A percentile compares a stretch with the other conserved stretches of the same genome.
These are phyloP conservation scores for Euleptes europaea DNA, from an alignment of 2,113 vertebrate genomes.

Conservation along the genomic window DNA sequence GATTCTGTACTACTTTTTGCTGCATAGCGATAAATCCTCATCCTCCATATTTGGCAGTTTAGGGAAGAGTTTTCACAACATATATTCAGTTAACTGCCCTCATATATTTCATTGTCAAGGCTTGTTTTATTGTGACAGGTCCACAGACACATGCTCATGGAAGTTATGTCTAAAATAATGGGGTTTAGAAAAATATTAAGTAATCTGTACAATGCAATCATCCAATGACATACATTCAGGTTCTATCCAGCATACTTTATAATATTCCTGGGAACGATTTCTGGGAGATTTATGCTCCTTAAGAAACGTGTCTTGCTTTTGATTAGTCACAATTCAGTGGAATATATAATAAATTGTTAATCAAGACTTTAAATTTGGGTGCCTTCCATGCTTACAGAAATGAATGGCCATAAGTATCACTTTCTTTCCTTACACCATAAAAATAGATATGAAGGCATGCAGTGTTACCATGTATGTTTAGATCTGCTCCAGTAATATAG, in stretches of 20 bases:
- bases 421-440: neutral
- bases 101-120: conserved; percentile 30
- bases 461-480: too few species aligned
- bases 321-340: too few species aligned
- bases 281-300: too few species aligned
- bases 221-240: neutral
- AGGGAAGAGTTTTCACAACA: conserved; percentile 29
- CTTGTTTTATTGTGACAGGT: neutral
- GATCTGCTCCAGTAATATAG: too few species aligned
- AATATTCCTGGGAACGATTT: neutral
- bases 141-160: neutral
- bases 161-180: neutral
- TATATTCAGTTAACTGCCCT: neutral
- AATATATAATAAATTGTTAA: too few species aligned
- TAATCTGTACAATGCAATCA: neutral
- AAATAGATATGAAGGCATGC: neutral
- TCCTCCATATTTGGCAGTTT: conserved; percentile 34
- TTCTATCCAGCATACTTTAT: neutral
- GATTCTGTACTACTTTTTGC: conserved; percentile 16
- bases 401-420: neutral
- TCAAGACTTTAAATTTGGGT: neutral
- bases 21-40: conserved; percentile 33
- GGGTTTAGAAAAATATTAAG: neutral
- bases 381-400: neutral
- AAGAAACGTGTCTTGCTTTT: too few species aligned